Base-by-base conservation (phyloP, 1,140 invertebrate genomes). In the Armadillidium nasatum region DNA sequence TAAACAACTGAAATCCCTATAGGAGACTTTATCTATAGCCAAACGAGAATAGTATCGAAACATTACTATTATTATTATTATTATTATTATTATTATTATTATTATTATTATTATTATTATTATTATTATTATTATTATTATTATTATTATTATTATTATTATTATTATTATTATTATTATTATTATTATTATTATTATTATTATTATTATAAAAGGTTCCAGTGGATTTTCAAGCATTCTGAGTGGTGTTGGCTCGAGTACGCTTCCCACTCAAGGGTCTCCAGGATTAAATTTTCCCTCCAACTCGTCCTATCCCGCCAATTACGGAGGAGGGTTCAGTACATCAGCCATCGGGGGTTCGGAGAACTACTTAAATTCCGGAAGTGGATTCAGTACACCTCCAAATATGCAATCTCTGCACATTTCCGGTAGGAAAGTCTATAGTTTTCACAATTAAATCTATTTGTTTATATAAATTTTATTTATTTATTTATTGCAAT, bases 1-100 rank as follows among this genome's bases (percentile, higher is more conserved):
- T 33, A 33, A 33, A 33, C 6, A 1, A 33, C 6, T 33, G 33
- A 33, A 6, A 33, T 6, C 6, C 33, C 6, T 33, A 1, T 3
- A 3, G 33, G 33, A 33, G 33, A 33, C 33, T n/a, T n/a, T n/a
- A n/a, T n/a, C n/a, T 33, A 33, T 33, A 33, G 33, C 2, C 33
- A 33, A 33, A 6, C 33, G 1, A 6, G 33, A 33, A 33, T 33
- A 33, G 33, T 33, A 33, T 33, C 1, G 7, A 21, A 60, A 60
- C 1, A n/a, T 3, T 60, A 60, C 7, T 60, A 60, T 60, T 60
- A 60, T 60, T 60, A 60, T 60, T 60, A 60, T 60, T 60, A 60
- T 60, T 60, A 60, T 60, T 60, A 60, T 60, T 60, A 60, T 60
- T 60, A 60, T 60, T n/a, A 60, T 60, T 60, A 60, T 60, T 60